Evolutionary conservation across 92 coral and sea anemone species (phyloP), one percentile per base, ranked within the genome.

Genomic region (Porites divaricata): DNA sequence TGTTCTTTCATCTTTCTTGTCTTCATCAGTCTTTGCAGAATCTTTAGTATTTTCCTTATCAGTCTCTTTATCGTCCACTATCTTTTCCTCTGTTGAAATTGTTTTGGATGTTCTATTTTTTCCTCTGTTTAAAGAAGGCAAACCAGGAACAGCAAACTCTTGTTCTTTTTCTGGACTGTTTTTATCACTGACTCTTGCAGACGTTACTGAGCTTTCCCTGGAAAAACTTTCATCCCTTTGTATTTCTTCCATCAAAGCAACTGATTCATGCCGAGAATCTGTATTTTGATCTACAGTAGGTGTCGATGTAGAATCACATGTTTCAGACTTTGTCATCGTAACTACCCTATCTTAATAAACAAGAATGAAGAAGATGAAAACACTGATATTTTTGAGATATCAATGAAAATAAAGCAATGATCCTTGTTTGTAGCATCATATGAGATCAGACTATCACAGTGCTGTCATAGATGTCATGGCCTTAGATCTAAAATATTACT

Each of bases 91-190:
- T 6, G 14, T 28, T 54, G 13, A 0, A 2, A 12, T 25, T 59
- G 49, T 76, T 2, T n/a, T 25, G n/a, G 9, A 15, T 66, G 12
- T 17, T n/a, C 14, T 84, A 54, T 53, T 66, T 76, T 66, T 84
- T 28, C 84, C 54, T 45, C 20, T 25, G 15, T 25, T 35, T 10
- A 50, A 64, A 68, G 72, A 11, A 8, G 86, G 82, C 15, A 62
- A n/a, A 7, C 58, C 50, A 8, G 93, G 93, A 72, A 87, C 81
- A 56, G 85, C 86, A 83, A 90, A 90, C 35, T 83, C 63, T 58
- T 76, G 57, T 57, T 57, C 64, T 70, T 65, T 76, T 80, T 69
- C 76, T 57, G 76, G n/a, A 25, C 9, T 19, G 15, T 21, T 57
- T 49, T 20, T 25, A 21, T 80, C 57, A 0, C 52, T 72, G 62